Conservation (phyloP, 2,888 invertebrate genomes). For the Lagria hirta region DNA sequence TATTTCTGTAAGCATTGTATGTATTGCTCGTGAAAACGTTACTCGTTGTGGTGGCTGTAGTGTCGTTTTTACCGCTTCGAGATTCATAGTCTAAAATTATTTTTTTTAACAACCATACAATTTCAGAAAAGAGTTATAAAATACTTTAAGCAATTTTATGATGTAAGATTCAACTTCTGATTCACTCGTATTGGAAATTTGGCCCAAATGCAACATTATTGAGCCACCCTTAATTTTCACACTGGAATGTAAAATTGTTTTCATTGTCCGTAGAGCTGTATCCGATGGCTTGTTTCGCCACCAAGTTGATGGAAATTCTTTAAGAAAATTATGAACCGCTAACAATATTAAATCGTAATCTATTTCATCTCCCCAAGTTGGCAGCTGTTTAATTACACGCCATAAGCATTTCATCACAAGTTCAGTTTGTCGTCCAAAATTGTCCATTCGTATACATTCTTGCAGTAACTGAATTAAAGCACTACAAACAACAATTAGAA, state of each 20-base stretch:
- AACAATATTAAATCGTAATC: conserved; percentile 77
- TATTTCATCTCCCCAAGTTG: conserved; percentile 74
- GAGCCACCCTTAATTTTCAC: conserved; percentile 84
- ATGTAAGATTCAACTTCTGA: conserved; percentile 87
- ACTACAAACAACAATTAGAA: conserved; percentile 55
- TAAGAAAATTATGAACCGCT: conserved; percentile 87
- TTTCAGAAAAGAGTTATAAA: conserved; percentile 20
- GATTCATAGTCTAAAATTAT: conserved; percentile 53
- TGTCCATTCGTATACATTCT: conserved; percentile 73
- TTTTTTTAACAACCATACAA: background rate
- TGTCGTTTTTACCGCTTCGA: conserved; percentile 55
- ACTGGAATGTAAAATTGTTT: conserved; percentile 90
- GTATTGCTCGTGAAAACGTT: conserved; percentile 73
- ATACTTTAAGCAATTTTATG: conserved; percentile 75
- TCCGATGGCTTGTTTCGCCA: conserved; percentile 84
- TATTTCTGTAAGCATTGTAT: conserved; percentile 84
- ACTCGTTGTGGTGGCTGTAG: conserved; percentile 46
- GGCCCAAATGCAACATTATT: conserved; percentile 76
- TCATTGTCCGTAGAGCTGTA: conserved; percentile 88
- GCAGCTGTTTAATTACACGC: conserved; percentile 88
- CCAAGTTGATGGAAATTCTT: conserved; percentile 80
- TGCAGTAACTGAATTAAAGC: conserved; percentile 86
- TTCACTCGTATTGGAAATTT: conserved; percentile 75
- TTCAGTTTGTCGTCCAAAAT: conserved; percentile 74
- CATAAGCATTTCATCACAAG: conserved; percentile 91